phyloP scores from a whole-genome alignment of 2,888 invertebrate genomes.

The Agrilus cyanescens region DNA sequence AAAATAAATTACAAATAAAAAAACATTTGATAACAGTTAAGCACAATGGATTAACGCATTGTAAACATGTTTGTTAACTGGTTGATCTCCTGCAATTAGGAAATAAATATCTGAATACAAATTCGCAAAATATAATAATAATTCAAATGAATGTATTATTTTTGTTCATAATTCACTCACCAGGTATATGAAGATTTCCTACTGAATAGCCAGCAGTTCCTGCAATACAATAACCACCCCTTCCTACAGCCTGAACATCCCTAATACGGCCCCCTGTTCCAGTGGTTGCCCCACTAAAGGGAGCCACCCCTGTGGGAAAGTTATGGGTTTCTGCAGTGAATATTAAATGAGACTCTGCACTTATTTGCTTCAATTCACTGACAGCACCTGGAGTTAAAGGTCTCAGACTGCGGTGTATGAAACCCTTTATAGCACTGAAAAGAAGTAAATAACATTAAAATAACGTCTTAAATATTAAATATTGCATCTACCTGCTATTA shows the following conservation, averaged over 20 bases:
- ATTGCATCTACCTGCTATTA: conserved; percentile 67
- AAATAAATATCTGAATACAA: no score
- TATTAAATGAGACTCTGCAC: conserved; percentile 70
- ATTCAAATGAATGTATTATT: no score
- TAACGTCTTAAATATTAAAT: conserved; percentile 1
- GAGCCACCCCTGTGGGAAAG: conserved; percentile 94
- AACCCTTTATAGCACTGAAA: conserved; percentile 78
- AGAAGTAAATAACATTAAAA: neutral
- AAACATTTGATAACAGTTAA: no score
- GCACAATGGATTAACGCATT: no score
- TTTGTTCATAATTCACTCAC: conserved; percentile 33
- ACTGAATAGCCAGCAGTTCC: conserved; percentile 96
- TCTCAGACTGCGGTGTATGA: conserved; percentile 52
- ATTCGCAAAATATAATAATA: no score
- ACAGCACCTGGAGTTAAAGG: conserved; percentile 57
- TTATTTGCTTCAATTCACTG: conserved; percentile 41
- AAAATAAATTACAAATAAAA: no score
- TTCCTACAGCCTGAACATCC: conserved; percentile 90
- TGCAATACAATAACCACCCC: conserved; percentile 88
- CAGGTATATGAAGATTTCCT: conserved; percentile 83
- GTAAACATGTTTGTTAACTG: no score
- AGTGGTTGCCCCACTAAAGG: conserved; percentile 95
- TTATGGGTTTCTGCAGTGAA: conserved; percentile 99
- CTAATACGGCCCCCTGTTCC: conserved; percentile 93
- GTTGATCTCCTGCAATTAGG: no score